phyloP scores from a whole-genome alignment of 2,888 invertebrate genomes.

The Zeuzera pyrina region DNA sequence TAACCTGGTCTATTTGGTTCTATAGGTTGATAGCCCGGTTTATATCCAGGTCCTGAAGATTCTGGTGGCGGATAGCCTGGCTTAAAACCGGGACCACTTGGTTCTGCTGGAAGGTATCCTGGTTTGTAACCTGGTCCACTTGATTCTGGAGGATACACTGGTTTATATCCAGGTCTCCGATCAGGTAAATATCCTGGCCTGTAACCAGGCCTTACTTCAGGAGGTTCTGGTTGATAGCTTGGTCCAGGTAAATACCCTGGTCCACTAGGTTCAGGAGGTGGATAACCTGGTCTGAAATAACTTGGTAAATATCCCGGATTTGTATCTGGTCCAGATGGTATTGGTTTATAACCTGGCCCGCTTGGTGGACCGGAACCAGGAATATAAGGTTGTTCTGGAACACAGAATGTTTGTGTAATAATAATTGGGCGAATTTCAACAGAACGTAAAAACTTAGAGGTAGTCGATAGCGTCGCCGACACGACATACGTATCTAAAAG shows the following conservation, averaged over 20 bases:
- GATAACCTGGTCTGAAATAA: slow-evolving; percentile 11
- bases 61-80: slow-evolving; percentile 9
- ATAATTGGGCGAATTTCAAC: no score
- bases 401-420: no score
- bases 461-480: no score
- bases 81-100: slow-evolving; percentile 12
- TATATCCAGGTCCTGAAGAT: slow-evolving; percentile 1
- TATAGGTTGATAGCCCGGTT: not conserved
- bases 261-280: slow-evolving; percentile 16
- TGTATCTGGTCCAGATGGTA: slow-evolving; percentile 23
- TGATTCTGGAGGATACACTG: slow-evolving; percentile 5
- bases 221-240: slow-evolving; percentile 19
- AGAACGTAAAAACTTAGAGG: no score
- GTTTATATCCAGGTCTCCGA: slow-evolving; percentile 4
- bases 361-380: slow-evolving; percentile 31
- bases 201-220: slow-evolving; percentile 16
- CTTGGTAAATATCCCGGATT: slow-evolving; percentile 22
- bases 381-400: slow-evolving; percentile 32
- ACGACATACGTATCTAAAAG: no score
- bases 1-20: not conserved
- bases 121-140: slow-evolving; percentile 12
- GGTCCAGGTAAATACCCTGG: slow-evolving; percentile 15
- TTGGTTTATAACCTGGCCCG: slow-evolving; percentile 23
- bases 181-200: not conserved
- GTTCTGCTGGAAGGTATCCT: slow-evolving; percentile 8